Conservation (phyloP, 1,140 invertebrate species). For the Oncopodura yosiiana region DNA sequence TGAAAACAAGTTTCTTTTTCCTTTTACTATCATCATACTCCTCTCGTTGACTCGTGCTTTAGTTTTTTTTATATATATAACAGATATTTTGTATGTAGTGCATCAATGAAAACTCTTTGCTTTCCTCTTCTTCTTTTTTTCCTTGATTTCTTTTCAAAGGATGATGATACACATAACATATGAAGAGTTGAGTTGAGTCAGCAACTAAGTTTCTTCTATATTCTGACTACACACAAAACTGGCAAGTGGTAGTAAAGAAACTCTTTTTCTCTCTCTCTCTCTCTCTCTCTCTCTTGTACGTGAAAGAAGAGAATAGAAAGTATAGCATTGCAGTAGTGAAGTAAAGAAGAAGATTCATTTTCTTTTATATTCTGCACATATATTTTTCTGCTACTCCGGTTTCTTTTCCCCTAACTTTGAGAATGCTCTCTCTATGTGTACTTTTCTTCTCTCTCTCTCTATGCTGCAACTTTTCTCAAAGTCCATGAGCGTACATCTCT, state of each 20-base stretch:
- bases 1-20: too few species aligned
- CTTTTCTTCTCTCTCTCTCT: not conserved
- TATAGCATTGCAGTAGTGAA: not conserved
- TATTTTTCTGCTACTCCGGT: slow-evolving; percentile 26
- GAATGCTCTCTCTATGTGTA: too few species aligned
- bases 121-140: too few species aligned
- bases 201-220: not conserved
- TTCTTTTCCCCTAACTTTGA: slow-evolving; percentile 18
- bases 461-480: not conserved
- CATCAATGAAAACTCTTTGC: too few species aligned
- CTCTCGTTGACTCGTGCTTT: too few species aligned
- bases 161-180: too few species aligned
- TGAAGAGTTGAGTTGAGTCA: slow-evolving; percentile 9
- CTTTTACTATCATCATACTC: too few species aligned
- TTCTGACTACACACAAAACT: not conserved
- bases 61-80: too few species aligned
- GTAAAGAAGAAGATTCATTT: slow-evolving; percentile 16
- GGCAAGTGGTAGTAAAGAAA: not conserved
- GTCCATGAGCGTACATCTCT: too few species aligned
- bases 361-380: slow-evolving; percentile 27
- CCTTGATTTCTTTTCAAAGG: too few species aligned
- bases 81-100: too few species aligned
- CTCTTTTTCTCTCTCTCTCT: not conserved
- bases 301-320: not conserved
- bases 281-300: not conserved